Evolutionary conservation across 2,113 vertebrate genomes (phyloP).

Genomic region (Plecturocebus donacophilus): DNA sequence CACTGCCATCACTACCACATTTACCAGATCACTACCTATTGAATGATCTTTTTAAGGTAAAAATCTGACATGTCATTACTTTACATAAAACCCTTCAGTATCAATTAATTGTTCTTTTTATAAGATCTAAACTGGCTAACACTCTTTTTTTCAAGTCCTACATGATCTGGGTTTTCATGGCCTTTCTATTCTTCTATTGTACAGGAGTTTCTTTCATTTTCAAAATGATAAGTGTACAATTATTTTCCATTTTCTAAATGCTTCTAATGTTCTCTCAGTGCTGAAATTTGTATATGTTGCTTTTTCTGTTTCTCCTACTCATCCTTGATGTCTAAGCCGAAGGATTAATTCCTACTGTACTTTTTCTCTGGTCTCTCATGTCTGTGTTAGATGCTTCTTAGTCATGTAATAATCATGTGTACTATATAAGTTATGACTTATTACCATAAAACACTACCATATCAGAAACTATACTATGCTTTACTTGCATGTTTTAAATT

Average conservation of each 20-base stretch:
- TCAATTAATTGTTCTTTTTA: not conserved
- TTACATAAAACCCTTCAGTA: not conserved
- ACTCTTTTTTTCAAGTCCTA: not conserved
- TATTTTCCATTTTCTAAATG: not conserved
- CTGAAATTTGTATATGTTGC: not conserved
- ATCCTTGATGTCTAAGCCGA: not conserved
- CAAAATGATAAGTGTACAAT: not conserved
- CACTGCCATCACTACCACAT: too few relatives aligned
- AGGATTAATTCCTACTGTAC: not conserved
- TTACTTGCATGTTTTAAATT: not conserved
- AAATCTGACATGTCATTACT: not conserved
- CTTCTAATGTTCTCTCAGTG: not conserved
- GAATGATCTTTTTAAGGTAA: not conserved
- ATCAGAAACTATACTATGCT: not conserved
- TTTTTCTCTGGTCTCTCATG: not conserved
- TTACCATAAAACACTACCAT: not conserved
- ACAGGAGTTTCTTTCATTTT: not conserved
- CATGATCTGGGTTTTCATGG: not conserved
- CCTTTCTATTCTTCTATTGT: not conserved
- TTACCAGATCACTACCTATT: not conserved
- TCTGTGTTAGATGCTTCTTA: not conserved
- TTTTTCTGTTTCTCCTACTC: not conserved
- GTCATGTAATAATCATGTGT: not conserved
- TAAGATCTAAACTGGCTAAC: not conserved
- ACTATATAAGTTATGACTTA: too few relatives aligned